Base-by-base conservation (phyloP, 2,888 invertebrate species). In the Thereva nobilitata region DNA sequence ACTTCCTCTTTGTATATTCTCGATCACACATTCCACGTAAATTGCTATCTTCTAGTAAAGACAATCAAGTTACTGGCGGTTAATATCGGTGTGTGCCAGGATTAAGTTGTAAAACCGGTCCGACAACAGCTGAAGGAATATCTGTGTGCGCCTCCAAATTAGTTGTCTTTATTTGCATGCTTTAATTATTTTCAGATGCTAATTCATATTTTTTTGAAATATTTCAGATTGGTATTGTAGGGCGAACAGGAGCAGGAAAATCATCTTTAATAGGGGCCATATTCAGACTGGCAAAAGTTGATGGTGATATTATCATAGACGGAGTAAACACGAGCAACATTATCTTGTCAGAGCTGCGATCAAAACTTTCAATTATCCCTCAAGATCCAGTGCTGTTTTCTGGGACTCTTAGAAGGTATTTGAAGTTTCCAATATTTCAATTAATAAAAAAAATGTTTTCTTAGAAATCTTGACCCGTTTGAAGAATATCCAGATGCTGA, bases 391-490 rank as follows among this genome's bases (percentile, higher is more conserved):
- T 83, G 2, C 71, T 83, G 0, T 83, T 83, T 72, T 79, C 82
- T 4, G 86, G 86, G 53, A 83, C 84, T 4, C 74, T 87, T 38
- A 77, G 86, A 50, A 78, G 77, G 72, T 72, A 57, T 12, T 5
- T 9, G 35, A 4, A 6, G 4, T n/a, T 0, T 54, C 7, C n/a
- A 42, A 41, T 9, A 42, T 4, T 42, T 7, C 42, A 9, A 8
- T 5, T 41, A 41, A 42, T n/a, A 7, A 42, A 42, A 42, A 42
- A 7, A 9, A n/a, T 9, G 8, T n/a, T 1, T 5, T 68, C 81
- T 90, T 73, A 86, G 87, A 75, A 92, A 92, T 78, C 82, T 92
- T 72, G 91, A 92, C 81, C 91, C 91, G 0, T 91, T 91, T 76
- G 85, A 86, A 71, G 85, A 87, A 74, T 88, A 87, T 74, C 83